Percentiles rank a stretch among this genome's conserved stretches.
Conservation (phyloP, 1,140 invertebrate genomes). For the Drosophila funebris region DNA sequence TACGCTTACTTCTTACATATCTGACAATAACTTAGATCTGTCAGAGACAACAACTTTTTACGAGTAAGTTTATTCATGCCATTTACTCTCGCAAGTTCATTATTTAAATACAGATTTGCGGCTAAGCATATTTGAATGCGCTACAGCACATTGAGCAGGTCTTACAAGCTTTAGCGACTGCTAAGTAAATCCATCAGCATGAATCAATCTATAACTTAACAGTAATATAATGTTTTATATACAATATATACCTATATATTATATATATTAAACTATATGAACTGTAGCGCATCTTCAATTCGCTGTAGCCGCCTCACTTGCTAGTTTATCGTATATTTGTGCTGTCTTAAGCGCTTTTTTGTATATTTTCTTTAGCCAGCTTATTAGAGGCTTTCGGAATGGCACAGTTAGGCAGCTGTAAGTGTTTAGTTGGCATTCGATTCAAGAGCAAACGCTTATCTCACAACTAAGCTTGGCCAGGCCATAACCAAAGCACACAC, state of each 20-base stretch:
- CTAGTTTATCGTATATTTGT: constrained; percentile 34
- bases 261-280: background rate
- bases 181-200: too few relatives aligned
- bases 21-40: background rate
- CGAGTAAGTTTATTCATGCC: background rate
- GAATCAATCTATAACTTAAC: background rate
- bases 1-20: background rate
- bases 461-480: constrained; percentile 27
- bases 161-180: too few relatives aligned
- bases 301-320: background rate
- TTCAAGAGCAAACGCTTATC: constrained; percentile 28
- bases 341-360: constrained; percentile 61
- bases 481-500: constrained; percentile 21
- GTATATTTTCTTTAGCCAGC: constrained; percentile 22
- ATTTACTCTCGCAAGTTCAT: constrained; percentile 28
- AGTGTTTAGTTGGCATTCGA: constrained; percentile 55
- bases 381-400: constrained; percentile 33
- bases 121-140: constrained; percentile 30
- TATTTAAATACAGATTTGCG: constrained; percentile 44
- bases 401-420: constrained; percentile 14
- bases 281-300: background rate
- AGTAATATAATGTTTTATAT: background rate
- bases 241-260: background rate
- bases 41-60: background rate
- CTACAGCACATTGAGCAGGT: background rate